Conservation (phyloP, 2,797 vertebrate species). For the Helostoma temminkii region DNA sequence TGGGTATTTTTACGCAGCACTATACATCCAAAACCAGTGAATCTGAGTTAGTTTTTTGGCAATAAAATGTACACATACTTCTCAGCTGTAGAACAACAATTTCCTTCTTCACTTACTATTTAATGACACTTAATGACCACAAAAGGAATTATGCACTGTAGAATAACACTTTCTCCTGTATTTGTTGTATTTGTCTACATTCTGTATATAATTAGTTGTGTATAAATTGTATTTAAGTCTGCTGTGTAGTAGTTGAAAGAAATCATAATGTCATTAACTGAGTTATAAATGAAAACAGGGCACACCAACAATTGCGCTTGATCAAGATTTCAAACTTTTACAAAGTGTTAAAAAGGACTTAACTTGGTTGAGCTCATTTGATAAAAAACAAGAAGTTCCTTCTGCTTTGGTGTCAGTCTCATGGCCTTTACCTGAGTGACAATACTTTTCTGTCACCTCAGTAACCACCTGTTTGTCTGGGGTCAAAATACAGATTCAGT, state of each 20-base stretch:
- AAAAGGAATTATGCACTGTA: background rate
- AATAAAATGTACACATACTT: background rate
- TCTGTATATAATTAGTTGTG: too few species aligned
- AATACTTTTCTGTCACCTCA: slow-evolving; percentile 20
- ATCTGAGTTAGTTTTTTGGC: background rate
- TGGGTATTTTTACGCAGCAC: too few species aligned
- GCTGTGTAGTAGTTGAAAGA: background rate
- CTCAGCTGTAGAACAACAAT: background rate
- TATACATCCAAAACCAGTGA: background rate
- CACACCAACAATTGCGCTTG: background rate
- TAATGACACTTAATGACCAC: background rate
- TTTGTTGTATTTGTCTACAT: too few species aligned
- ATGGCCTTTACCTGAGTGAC: slow-evolving; percentile 20
- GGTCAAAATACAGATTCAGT: slow-evolving; percentile 51
- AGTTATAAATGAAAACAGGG: background rate
- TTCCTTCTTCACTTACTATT: background rate
- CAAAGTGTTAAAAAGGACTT: background rate
- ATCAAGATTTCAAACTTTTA: background rate
- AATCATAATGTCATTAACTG: background rate
- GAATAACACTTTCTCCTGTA: background rate
- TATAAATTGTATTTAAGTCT: background rate
- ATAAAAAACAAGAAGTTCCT: background rate
- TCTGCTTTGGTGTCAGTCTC: background rate
- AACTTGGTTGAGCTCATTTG: slow-evolving; percentile 11
- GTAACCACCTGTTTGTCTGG: slow-evolving; percentile 36